Evolutionary conservation across 2,888 invertebrate genomes (phyloP), one percentile per base, ranked within the genome.

Genomic region (Agonopterix subpropinquella): DNA sequence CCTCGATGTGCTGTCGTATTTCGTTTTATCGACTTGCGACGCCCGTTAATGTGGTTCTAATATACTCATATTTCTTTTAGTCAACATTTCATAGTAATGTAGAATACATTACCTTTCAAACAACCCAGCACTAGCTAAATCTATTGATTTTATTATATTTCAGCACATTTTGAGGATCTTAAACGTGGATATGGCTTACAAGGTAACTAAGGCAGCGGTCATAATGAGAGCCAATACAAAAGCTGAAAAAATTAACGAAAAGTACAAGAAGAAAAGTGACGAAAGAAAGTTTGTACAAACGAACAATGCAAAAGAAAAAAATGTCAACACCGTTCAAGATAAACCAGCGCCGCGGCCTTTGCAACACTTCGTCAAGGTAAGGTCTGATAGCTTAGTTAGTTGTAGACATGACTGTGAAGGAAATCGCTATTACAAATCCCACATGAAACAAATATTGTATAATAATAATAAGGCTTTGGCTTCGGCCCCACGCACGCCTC

Each of bases 341-440:
- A 43, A 36, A 8, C 44, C 35, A n/a, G 41, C 43, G 9, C 51
- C 47, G 5, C 36, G 39, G 36, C 4, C 50, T n/a, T 49, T 62
- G 35, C 65, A 65, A 0, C 67, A 69, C 49, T 71, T 58, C 48
- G 73, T 69, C 0, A 77, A 77, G 73, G 77, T 77, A 62, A 49
- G n/a, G 45, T 18, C 18, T 28, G 28, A 28, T 28, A 28, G 28
- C 28, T 28, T 28, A 28, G 28, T 28, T 28, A 7, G 28, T 28
- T 5, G 28, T 28, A 1, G 7, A 28, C 28, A 28, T 5, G 28
- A 28, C 28, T 28, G 28, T 28, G 5, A 28, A 5, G 28, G 28
- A 28, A 5, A 18, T 18, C 2, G 2, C 18, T 18, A 18, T 18
- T 18, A 4, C 4, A 18, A 18, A 18, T 18, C 18, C 18, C 18